phyloP scores from a whole-genome alignment of 2,797 vertebrate genomes.

The Onychomys leucogaster region DNA sequence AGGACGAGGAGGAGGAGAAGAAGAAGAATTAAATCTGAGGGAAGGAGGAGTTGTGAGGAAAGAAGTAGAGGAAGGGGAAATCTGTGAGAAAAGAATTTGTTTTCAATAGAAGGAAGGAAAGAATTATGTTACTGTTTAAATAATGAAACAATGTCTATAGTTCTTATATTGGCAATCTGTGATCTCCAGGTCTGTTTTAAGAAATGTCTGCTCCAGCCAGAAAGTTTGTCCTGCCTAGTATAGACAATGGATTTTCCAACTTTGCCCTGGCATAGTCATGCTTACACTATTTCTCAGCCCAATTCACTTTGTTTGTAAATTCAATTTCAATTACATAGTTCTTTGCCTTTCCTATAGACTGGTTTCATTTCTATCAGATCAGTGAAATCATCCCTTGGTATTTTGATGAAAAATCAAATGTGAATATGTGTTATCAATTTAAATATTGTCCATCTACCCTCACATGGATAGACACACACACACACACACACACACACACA shows the following conservation, averaged over 20 bases:
- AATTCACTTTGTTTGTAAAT: not conserved
- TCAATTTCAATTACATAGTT: not conserved
- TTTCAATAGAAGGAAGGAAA: not conserved
- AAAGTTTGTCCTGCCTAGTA: not conserved
- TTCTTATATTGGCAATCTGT: not conserved
- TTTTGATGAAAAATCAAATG: not conserved
- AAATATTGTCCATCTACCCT: not conserved
- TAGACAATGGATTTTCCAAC: accelerated
- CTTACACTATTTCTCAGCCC: not conserved
- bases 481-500: not conserved
- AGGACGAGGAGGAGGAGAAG: too few relatives aligned
- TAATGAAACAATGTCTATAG: not conserved
- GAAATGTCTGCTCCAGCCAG: not conserved
- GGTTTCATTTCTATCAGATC: not conserved
- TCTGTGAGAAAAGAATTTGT: not conserved
- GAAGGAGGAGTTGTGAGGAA: not conserved
- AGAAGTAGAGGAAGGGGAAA: not conserved
- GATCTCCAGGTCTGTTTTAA: not conserved
- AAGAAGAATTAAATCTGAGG: not conserved
- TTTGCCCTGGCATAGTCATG: not conserved
- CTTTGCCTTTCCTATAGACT: not conserved
- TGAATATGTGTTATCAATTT: not conserved
- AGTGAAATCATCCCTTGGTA: not conserved
- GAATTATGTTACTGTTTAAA: not conserved
- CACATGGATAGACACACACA: not conserved